A percentile compares a stretch with the other conserved stretches of the same genome.
These are phyloP conservation scores for Tautogolabrus adspersus DNA, from an alignment of 2,113 vertebrate species.

Conservation along the genomic window DNA sequence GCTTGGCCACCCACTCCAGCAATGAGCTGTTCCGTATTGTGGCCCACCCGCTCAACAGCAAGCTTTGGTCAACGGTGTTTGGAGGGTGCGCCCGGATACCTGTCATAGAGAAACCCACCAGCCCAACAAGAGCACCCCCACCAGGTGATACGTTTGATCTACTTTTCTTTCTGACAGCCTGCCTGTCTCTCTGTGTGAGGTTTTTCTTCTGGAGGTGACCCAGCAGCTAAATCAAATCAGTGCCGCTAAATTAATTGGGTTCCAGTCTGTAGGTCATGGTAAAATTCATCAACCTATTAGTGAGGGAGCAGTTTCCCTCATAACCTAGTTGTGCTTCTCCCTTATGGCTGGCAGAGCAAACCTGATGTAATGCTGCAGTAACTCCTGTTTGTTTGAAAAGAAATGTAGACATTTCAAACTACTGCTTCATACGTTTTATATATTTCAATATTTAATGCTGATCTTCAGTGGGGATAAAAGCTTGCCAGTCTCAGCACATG, in stretches of 20 bases:
- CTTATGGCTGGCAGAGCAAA: constrained; percentile 7
- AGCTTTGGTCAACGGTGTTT: constrained; percentile 95
- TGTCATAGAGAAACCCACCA: constrained; percentile 77
- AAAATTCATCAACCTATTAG: constrained; percentile 73
- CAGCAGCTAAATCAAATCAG: constrained; percentile 48
- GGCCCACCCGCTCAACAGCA: constrained; percentile 93
- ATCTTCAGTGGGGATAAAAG: background rate
- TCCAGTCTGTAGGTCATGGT: constrained; percentile 36
- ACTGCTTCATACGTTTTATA: background rate
- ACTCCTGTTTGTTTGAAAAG: background rate
- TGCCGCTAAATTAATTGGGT: constrained; percentile 42
- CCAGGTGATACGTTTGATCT: constrained; percentile 81
- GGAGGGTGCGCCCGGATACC: constrained; percentile 90
- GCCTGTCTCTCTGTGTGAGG: background rate
- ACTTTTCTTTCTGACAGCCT: background rate
- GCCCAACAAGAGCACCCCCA: constrained; percentile 77
- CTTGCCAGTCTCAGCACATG: background rate
- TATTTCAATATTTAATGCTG: background rate
- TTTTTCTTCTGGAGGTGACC: constrained; percentile 38
- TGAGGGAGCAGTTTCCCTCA: constrained; percentile 43
- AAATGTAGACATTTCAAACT: background rate
- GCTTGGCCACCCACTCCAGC: constrained; percentile 95
- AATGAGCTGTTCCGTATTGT: constrained; percentile 93
- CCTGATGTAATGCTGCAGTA: constrained; percentile 33
- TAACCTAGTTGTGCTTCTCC: constrained; percentile 9